Evolutionary conservation across 2,888 invertebrate species (phyloP).

Genomic region (Globia sparganii): DNA sequence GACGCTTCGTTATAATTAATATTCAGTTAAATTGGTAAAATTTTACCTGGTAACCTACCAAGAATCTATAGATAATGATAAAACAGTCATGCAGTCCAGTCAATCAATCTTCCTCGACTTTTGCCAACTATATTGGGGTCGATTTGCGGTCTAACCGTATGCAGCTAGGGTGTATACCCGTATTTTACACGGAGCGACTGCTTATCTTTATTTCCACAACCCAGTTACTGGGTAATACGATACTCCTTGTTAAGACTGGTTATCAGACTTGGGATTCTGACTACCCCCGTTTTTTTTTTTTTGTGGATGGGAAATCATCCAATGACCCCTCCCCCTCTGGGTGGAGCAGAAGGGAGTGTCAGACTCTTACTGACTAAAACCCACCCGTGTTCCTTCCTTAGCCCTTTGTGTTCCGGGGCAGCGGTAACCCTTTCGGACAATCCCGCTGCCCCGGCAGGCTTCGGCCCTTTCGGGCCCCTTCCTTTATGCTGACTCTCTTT

Average conservation of each 20-base stretch:
- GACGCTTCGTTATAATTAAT: constrained; percentile 20
- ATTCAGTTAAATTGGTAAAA: background rate
- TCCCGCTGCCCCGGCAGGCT: too few species aligned
- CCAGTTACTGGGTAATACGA: background rate
- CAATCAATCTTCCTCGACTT: background rate
- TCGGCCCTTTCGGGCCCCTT: too few species aligned
- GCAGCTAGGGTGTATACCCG: background rate
- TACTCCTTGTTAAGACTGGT: background rate
- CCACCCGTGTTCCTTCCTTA: too few species aligned
- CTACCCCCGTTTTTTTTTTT: too few species aligned
- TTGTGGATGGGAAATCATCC: too few species aligned
- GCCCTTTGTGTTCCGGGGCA: too few species aligned
- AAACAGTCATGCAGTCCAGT: background rate
- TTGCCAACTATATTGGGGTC: background rate
- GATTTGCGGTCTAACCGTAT: background rate
- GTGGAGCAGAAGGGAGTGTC: too few species aligned
- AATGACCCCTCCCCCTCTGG: too few species aligned
- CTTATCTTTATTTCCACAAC: background rate
- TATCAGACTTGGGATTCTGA: background rate
- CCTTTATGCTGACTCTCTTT: too few species aligned
- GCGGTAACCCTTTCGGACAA: too few species aligned
- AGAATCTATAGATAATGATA: background rate
- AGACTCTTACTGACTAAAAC: too few species aligned
- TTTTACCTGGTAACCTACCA: background rate
- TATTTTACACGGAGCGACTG: background rate